Conservation (phyloP, 2,888 invertebrate species). For the Hirtodrosophila alboralis region DNA sequence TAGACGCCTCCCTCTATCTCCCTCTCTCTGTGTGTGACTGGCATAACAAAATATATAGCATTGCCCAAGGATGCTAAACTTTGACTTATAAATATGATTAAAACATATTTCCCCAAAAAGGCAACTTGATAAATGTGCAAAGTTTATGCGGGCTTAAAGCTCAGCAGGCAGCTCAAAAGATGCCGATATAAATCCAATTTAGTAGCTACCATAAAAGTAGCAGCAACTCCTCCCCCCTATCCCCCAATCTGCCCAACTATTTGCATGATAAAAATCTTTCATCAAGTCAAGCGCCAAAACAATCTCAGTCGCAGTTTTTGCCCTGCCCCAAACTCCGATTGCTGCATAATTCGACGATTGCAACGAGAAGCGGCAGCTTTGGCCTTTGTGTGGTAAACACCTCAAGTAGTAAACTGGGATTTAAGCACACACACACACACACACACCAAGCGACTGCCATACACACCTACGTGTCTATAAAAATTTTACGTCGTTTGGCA, state of each 20-base stretch:
- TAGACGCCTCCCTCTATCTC: conserved; percentile 34
- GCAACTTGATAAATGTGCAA: conserved; percentile 71
- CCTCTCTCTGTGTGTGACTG: conserved; percentile 62
- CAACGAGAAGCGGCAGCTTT: conserved; percentile 53
- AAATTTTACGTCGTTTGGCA: conserved; percentile 72
- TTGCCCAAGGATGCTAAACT: conserved; percentile 41
- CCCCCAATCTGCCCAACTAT: too few species aligned
- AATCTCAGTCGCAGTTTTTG: conserved; percentile 59
- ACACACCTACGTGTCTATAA: conserved; percentile 76
- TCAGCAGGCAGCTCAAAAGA: conserved; percentile 48
- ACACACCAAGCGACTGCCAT: conserved; percentile 19
- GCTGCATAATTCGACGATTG: conserved; percentile 78
- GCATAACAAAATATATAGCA: conserved; percentile 48
- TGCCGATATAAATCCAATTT: conserved; percentile 79
- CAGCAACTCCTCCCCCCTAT: conserved; percentile 36
- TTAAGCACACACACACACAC: conserved; percentile 59
- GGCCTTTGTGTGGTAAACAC: conserved; percentile 79
- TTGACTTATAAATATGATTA: conserved; percentile 79
- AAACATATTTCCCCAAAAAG: conserved; percentile 72
- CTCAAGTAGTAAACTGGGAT: conserved; percentile 81
- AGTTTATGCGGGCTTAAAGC: conserved; percentile 67
- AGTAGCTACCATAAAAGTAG: conserved; percentile 73
- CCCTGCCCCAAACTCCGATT: conserved; percentile 19
- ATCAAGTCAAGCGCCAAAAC: conserved; percentile 73
- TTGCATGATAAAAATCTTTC: conserved; percentile 80